phyloP scores from a whole-genome alignment of 2,888 invertebrate species.

The Cerastis leucographa region DNA sequence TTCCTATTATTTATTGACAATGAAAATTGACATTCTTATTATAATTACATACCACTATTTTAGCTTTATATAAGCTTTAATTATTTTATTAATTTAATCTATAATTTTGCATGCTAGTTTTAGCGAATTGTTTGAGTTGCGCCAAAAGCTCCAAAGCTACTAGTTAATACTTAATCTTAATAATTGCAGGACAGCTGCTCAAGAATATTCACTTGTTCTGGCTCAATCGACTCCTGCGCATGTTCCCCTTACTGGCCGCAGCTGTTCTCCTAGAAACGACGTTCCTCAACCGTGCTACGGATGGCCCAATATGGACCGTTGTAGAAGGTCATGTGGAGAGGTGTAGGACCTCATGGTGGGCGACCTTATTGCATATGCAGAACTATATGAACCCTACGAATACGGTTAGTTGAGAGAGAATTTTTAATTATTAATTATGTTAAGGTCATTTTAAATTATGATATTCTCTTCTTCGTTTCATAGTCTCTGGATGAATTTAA shows the following conservation, averaged over 20 bases:
- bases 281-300: slow-evolving; percentile 70
- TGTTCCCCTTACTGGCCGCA: slow-evolving; percentile 78
- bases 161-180: background rate
- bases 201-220: slow-evolving; percentile 79
- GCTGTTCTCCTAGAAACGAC: slow-evolving; percentile 75
- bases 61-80: too few relatives aligned
- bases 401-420: slow-evolving; percentile 64
- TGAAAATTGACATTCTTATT: too few relatives aligned
- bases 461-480: background rate
- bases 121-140: background rate
- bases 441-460: background rate
- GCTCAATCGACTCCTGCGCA: slow-evolving; percentile 76
- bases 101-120: background rate
- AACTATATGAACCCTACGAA: slow-evolving; percentile 73
- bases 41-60: too few relatives aligned
- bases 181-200: slow-evolving; percentile 65
- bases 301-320: slow-evolving; percentile 74
- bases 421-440: background rate
- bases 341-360: slow-evolving; percentile 80
- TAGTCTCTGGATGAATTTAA: background rate
- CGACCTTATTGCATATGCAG: slow-evolving; percentile 78
- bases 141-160: background rate
- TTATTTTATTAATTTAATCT: too few relatives aligned
- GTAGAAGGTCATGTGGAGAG: slow-evolving; percentile 62
- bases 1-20: too few relatives aligned